Base-by-base conservation (phyloP, 2,113 vertebrate genomes). In the human (Homo sapiens) region DNA sequence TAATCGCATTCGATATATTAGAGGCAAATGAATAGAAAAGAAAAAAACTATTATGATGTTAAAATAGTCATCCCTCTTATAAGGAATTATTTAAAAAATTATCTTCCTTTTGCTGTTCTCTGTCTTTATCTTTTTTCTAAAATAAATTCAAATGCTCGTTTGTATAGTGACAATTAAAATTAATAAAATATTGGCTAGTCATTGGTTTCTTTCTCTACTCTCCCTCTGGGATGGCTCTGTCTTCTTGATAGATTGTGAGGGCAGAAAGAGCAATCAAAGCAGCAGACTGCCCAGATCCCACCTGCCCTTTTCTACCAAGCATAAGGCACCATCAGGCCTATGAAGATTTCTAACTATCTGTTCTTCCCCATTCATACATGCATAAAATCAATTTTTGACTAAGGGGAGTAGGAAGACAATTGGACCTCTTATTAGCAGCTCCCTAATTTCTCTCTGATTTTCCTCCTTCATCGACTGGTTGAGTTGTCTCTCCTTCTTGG, bases 51-150 rank as follows among this genome's bases (percentile, higher is more conserved):
- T 32, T 61, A 55, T 72, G 85, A 92, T n/a, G 50, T 92, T 75
- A 52, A 94, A 55, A 70, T 45, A 70, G 1, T 78, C 5, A 72
- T 83, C 1, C 45, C 5, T 50, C 2, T 68, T 79, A 82, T 55
- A 86, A 83, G n/a, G 38, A 25, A 35, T 87, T 27, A 83, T 73
- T 90, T 93, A 20, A 83, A 94, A 87, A 55, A 30, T 48, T 75
- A 43, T 73, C 80, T 78, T 72, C 61, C 23, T 96, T 43, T 13
- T 72, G 12, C 17, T 88, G 16, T 61, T 94, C 66, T 57, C 35
- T 66, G 5, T 89, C 9, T 89, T 66, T 88, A 30, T 70, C 30
- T 50, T 50, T 73, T 68, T 64, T 17, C 27, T n/a, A 45, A 72
- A 95, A 81, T 73, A 78, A 68, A 50, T 50, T 38, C 66, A 48